phyloP scores from a whole-genome alignment of 2,113 vertebrate genomes.

The Brachypteracias leptosomus region DNA sequence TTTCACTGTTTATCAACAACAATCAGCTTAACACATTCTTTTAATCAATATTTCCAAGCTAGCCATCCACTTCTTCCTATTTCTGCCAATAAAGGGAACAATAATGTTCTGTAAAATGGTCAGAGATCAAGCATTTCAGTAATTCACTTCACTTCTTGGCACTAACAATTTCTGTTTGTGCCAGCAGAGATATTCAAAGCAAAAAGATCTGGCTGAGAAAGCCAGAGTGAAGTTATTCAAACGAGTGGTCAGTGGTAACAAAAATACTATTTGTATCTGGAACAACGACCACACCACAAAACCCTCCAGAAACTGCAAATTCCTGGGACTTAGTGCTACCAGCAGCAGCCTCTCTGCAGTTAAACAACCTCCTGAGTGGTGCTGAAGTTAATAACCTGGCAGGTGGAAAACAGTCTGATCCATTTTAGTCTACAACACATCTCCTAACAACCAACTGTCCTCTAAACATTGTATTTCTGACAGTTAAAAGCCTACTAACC shows the following conservation, averaged over 20 bases:
- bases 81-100: slow-evolving; percentile 29
- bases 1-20: not conserved
- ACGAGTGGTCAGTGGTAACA: not conserved
- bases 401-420: not conserved
- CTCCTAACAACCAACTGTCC: not conserved
- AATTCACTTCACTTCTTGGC: not conserved
- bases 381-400: not conserved
- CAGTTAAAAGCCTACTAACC: not conserved
- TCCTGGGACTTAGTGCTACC: not conserved
- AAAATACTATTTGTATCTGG: not conserved
- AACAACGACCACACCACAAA: not conserved
- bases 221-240: not conserved
- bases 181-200: not conserved
- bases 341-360: not conserved
- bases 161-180: not conserved
- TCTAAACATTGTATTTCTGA: not conserved
- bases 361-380: not conserved
- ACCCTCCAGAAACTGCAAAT: not conserved
- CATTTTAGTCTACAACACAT: not conserved
- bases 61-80: not conserved
- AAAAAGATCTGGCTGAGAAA: not conserved
- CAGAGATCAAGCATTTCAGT: slow-evolving; percentile 19
- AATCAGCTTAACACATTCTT: not conserved
- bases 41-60: slow-evolving; percentile 24
- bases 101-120: not conserved